phyloP scores from a whole-genome alignment of 2,113 vertebrate species.

The Trogon surrucura region DNA sequence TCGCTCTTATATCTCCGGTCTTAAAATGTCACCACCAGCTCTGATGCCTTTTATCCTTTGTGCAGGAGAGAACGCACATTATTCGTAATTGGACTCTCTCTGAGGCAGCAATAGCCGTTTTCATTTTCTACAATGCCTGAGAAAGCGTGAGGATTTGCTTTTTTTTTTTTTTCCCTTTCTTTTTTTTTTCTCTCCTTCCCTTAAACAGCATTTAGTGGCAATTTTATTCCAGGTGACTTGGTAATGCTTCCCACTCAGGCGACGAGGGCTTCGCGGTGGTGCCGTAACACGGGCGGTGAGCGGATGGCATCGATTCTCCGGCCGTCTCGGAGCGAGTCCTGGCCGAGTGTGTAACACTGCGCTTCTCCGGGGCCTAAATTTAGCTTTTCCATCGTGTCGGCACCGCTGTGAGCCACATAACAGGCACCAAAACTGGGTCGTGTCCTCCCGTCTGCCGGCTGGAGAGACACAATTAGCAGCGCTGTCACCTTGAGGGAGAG shows the following conservation, averaged over 20 bases:
- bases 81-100: constrained; percentile 47
- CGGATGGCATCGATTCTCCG: not conserved
- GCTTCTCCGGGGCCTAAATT: constrained; percentile 43
- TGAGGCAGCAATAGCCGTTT: not conserved
- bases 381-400: not conserved
- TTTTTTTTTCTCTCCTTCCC: not conserved
- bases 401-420: not conserved
- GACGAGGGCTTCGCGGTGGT: not conserved
- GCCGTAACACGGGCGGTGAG: not conserved
- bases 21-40: constrained; percentile 60
- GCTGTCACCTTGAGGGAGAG: not conserved
- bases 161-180: not conserved
- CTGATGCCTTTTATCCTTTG: constrained; percentile 63
- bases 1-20: constrained; percentile 33
- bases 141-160: constrained; percentile 22
- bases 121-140: constrained; percentile 27
- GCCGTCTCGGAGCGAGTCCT: not conserved
- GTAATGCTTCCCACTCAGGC: not conserved
- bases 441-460: not conserved
- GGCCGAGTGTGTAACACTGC: not conserved
- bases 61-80: constrained; percentile 11
- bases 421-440: constrained; percentile 30
- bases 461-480: not conserved
- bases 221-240: constrained; percentile 28
- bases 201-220: constrained; percentile 43